phyloP scores from a whole-genome alignment of 2,888 invertebrate genomes.

The Chrysina gloriosa region DNA sequence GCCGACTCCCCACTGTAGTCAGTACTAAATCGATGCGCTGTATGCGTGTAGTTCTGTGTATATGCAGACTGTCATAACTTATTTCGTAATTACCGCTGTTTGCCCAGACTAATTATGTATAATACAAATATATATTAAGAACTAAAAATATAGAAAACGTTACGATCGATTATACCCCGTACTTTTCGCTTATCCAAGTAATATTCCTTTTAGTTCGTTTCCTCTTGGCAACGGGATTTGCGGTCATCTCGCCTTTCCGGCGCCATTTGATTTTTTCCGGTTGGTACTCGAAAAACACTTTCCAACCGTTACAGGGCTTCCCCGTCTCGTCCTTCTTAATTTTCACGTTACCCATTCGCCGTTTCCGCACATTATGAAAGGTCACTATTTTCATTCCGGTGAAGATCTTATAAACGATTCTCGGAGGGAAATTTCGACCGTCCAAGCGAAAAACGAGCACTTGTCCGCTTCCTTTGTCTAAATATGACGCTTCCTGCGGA shows the following conservation, averaged over 20 bases:
- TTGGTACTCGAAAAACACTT: slow-evolving; percentile 38
- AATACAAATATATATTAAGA: not conserved
- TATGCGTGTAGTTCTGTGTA: too few relatives aligned
- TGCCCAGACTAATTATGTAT: too few relatives aligned
- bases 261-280: not conserved
- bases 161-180: slow-evolving; percentile 18
- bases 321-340: not conserved
- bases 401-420: slow-evolving; percentile 55
- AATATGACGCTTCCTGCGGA: slow-evolving; percentile 48
- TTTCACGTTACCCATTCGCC: not conserved
- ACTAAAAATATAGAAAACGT: not conserved
- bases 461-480: slow-evolving; percentile 49
- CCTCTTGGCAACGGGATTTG: not conserved
- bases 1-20: too few relatives aligned
- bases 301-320: slow-evolving; percentile 37
- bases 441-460: slow-evolving; percentile 52
- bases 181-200: slow-evolving; percentile 39
- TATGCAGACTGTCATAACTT: too few relatives aligned
- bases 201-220: not conserved
- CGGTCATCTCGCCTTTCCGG: not conserved
- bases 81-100: too few relatives aligned
- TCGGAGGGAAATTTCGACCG: slow-evolving; percentile 55
- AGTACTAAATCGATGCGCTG: too few relatives aligned
- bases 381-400: slow-evolving; percentile 39
- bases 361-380: slow-evolving; percentile 1